Evolutionary conservation across 2,888 invertebrate species (phyloP).

Genomic region (Leucophenga montana): DNA sequence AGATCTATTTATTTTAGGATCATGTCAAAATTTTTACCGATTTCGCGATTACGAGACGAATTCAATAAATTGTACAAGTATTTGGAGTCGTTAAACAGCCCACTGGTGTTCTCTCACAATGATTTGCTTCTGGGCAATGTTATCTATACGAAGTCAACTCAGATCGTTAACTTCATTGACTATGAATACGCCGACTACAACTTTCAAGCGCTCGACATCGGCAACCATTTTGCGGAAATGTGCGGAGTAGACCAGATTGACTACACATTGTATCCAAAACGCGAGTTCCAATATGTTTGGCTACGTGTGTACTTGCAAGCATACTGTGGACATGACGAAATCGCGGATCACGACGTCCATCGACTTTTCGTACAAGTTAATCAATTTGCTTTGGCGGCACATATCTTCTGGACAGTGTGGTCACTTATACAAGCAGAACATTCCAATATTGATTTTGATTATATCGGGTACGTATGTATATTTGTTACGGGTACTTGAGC

Average conservation of each 20-base stretch:
- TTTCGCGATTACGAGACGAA: conserved; percentile 81
- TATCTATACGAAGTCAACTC: conserved; percentile 82
- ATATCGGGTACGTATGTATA: too few relatives aligned
- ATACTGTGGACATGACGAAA: conserved; percentile 74
- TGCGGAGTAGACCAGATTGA: conserved; percentile 83
- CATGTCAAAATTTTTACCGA: conserved; percentile 81
- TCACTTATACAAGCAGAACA: conserved; percentile 79
- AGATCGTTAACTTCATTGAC: conserved; percentile 92
- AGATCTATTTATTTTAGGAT: conserved; percentile 74
- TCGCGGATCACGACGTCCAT: conserved; percentile 77
- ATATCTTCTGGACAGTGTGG: conserved; percentile 95
- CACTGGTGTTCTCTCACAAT: conserved; percentile 96
- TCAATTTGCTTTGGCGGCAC: conserved; percentile 84
- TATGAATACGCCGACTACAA: conserved; percentile 96
- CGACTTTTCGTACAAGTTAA: conserved; percentile 83
- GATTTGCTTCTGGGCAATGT: conserved; percentile 96
- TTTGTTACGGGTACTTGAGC: too few relatives aligned
- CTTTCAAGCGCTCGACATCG: conserved; percentile 96
- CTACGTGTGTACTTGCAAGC: conserved; percentile 82
- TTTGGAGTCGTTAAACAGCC: conserved; percentile 80
- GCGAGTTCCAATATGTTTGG: conserved; percentile 87
- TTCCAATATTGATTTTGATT: too few relatives aligned
- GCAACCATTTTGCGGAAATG: conserved; percentile 98
- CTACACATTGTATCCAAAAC: conserved; percentile 82
- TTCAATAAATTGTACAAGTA: conserved; percentile 79